Evolutionary conservation across 2,113 vertebrate genomes (phyloP), one percentile per base, ranked within the genome.

Genomic region (Mastomys coucha): DNA sequence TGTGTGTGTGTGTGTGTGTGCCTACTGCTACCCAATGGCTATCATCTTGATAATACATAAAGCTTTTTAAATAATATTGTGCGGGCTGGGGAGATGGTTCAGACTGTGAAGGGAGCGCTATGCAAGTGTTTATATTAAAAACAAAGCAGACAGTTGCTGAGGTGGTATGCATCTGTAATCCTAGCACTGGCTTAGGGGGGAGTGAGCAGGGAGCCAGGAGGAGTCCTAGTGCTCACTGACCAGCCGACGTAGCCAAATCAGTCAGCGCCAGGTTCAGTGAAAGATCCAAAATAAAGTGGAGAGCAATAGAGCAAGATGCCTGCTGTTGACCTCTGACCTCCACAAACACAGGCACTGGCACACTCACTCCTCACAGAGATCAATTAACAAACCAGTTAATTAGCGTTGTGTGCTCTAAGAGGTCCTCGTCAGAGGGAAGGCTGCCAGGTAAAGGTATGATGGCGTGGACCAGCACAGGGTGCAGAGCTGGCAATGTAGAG

Each of bases 381-480:
- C 65, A 67, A 33, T 42, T 85, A 63, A 42, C 19, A 20, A 11
- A 2, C 4, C 28, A 22, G 17, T 20, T 49, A 7, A 36, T 86
- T 49, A 67, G 63, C 17, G 7, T 12, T 11, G 17, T 49, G 42
- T 4, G 24, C 90, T 39, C 56, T 31, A 22, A 77, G 45, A 76
- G 33, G 3, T 11, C 12, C 36, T n/a, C 5, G 13, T 28, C 4
- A 17, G 0, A 33, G 16, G 24, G 19, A 51, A 72, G 28, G 60
- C 42, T 72, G 39, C 11, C 10, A 14, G 42, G 28, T 26, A 73
- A 63, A 81, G 19, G 16, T 53, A 3, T 8, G 3, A 6, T 16
- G 1, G 2, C 24, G 9, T 5, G 22, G n/a, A 1, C 56, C 13
- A 28, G 58, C 26, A 17, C 58, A 63, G 56, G 13, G 0, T 2